Evolutionary conservation across 2,797 vertebrate genomes (phyloP).

Genomic region (Protosalanx chinensis): DNA sequence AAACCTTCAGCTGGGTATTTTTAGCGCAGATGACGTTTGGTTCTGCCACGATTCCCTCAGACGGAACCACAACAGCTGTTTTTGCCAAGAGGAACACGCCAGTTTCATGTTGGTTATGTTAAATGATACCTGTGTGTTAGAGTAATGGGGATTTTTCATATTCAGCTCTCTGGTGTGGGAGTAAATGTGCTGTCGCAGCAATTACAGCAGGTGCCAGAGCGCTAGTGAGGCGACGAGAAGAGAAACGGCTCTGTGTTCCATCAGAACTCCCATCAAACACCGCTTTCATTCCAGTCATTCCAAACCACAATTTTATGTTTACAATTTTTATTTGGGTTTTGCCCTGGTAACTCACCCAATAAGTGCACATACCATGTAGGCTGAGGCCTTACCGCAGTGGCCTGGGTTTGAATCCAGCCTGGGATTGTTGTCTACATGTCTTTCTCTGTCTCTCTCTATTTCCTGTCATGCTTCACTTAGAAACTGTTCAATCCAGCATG

Average conservation of each 20-base stretch:
- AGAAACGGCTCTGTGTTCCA: not conserved
- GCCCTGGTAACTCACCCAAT: too few species aligned
- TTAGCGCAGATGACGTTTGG: not conserved
- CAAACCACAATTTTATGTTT: not conserved
- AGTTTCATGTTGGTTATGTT: not conserved
- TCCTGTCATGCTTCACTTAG: too few species aligned
- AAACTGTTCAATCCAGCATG: too few species aligned
- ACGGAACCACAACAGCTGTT: not conserved
- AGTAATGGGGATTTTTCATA: not conserved
- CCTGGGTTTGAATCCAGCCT: not conserved
- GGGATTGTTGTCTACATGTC: not conserved
- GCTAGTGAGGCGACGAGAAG: not conserved
- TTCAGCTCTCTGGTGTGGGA: constrained; percentile 2
- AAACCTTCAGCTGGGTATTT: constrained; percentile 15
- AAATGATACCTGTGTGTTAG: not conserved
- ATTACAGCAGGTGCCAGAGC: not conserved
- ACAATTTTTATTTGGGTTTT: too few species aligned
- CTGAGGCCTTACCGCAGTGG: not conserved
- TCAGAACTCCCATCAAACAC: constrained; percentile 5
- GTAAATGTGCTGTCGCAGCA: not conserved
- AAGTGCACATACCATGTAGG: not conserved
- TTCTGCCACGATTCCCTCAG: not conserved
- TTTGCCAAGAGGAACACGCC: not conserved
- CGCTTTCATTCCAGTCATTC: not conserved
- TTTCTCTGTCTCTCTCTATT: too few species aligned